phyloP scores from a whole-genome alignment of 2,888 invertebrate species.

The Athalia circularis region DNA sequence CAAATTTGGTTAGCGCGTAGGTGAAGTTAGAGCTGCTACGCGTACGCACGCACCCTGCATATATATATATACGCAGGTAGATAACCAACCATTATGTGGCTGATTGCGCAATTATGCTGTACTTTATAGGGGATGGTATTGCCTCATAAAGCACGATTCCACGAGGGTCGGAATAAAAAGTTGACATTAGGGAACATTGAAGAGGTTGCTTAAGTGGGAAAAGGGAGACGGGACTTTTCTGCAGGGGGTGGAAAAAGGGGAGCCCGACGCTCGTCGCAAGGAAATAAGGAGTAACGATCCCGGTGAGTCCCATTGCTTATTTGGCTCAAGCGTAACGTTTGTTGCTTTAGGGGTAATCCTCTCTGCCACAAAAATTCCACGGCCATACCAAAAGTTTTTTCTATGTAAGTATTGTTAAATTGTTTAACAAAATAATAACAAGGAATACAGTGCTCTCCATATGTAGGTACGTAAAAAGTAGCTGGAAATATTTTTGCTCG shows the following conservation, averaged over 20 bases:
- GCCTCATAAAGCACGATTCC: slow-evolving; percentile 49
- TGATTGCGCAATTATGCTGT: slow-evolving; percentile 49
- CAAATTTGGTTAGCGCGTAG: slow-evolving; percentile 30
- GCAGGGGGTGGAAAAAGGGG: slow-evolving; percentile 26
- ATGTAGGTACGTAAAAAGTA: too few species aligned
- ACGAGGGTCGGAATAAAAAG: slow-evolving; percentile 47
- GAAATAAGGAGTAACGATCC: slow-evolving; percentile 49
- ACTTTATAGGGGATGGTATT: slow-evolving; percentile 49
- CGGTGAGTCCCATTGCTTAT: slow-evolving; percentile 48
- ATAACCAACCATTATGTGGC: slow-evolving; percentile 47
- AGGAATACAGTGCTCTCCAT: background rate
- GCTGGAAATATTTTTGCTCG: too few species aligned
- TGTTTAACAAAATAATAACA: background rate
- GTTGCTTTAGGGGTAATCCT: slow-evolving; percentile 19
- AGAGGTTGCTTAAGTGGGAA: slow-evolving; percentile 48
- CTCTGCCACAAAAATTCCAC: slow-evolving; percentile 17
- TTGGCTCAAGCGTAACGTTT: slow-evolving; percentile 46
- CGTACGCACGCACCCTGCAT: too few species aligned
- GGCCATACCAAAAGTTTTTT: background rate
- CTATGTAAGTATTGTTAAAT: slow-evolving; percentile 15
- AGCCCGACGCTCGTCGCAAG: slow-evolving; percentile 29
- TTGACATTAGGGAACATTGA: slow-evolving; percentile 48
- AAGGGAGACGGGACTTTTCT: slow-evolving; percentile 38
- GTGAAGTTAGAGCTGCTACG: background rate
- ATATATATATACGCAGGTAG: slow-evolving; percentile 26